A percentile compares a stretch with the other conserved stretches of the same genome.
Conservation (phyloP, 92 coral and sea anemone genomes). For the Micromussa lordhowensis region DNA sequence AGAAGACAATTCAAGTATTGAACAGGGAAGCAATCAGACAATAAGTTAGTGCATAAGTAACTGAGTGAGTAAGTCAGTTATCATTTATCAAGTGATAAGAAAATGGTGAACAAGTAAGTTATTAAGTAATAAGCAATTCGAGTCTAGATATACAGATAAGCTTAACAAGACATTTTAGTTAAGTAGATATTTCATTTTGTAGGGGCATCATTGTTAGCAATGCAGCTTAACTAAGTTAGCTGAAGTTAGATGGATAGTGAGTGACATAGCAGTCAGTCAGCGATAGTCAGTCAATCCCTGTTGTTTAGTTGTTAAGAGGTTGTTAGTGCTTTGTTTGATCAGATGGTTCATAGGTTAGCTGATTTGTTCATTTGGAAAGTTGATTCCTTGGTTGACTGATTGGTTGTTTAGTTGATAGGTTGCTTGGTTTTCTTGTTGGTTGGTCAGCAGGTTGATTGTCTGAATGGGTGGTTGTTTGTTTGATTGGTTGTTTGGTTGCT, state of each 20-base stretch:
- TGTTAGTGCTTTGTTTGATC: not conserved
- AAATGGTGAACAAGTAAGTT: not conserved
- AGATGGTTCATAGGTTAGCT: too few species aligned
- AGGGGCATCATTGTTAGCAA: not conserved
- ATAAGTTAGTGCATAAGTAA: not conserved
- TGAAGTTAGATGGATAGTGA: not conserved
- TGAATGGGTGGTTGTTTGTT: not conserved
- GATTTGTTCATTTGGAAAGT: too few species aligned
- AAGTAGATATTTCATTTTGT: not conserved
- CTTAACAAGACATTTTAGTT: not conserved
- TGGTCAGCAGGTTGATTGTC: not conserved
- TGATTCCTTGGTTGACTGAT: too few species aligned
- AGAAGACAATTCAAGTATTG: not conserved
- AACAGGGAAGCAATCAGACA: not conserved
- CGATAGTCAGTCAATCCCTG: not conserved
- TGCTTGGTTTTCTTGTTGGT: not conserved
- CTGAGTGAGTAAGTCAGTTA: not conserved
- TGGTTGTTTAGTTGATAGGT: not conserved
- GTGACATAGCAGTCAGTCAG: not conserved
- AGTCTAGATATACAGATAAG: not conserved
- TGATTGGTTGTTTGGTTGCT: not conserved
- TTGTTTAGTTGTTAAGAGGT: not conserved
- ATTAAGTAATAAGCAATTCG: too few species aligned
- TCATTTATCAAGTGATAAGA: not conserved
- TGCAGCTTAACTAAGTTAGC: not conserved